Conservation (phyloP, 2,888 invertebrate genomes). For the Epiblema foenella region DNA sequence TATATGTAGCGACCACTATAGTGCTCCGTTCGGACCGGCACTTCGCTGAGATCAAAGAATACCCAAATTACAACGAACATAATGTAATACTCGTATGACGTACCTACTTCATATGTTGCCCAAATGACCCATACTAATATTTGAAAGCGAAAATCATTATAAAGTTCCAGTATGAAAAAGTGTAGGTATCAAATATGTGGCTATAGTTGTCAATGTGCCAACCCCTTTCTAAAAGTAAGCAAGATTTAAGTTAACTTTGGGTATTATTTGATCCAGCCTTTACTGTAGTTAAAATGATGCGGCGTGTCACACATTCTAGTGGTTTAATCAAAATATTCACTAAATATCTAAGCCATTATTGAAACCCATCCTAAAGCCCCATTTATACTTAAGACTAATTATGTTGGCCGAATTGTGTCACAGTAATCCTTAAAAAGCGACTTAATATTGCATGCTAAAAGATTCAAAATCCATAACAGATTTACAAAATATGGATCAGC, state of each 20-base stretch:
- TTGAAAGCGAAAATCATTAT: background rate
- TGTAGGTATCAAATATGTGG: too few relatives aligned
- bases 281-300: constrained; percentile 29
- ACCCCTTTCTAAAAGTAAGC: background rate
- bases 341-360: background rate
- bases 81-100: background rate
- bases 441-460: too few relatives aligned
- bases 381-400: too few relatives aligned
- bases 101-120: background rate
- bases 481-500: too few relatives aligned
- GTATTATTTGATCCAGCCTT: constrained; percentile 22
- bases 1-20: constrained; percentile 46
- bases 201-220: background rate
- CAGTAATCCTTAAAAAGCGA: too few relatives aligned
- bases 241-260: constrained; percentile 9
- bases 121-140: background rate
- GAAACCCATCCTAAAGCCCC: too few relatives aligned
- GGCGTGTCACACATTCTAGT: constrained; percentile 19
- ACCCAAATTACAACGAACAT: constrained; percentile 8
- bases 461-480: too few relatives aligned
- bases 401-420: too few relatives aligned
- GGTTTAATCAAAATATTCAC: background rate
- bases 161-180: background rate
- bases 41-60: constrained; percentile 18
- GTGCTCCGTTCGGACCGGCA: constrained; percentile 36